phyloP scores from a whole-genome alignment of 2,888 invertebrate genomes.

The Acronicta leporina region DNA sequence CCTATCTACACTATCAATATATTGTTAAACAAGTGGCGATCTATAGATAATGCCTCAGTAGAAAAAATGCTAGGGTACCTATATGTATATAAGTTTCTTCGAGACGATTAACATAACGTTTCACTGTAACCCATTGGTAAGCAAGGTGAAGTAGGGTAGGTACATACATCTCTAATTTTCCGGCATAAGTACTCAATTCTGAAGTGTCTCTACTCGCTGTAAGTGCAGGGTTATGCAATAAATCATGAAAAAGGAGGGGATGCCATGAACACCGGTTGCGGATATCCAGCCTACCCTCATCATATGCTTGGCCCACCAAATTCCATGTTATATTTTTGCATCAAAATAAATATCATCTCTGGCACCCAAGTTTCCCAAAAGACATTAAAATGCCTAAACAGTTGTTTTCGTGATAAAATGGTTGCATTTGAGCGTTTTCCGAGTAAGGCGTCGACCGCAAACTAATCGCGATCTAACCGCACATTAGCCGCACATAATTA shows the following conservation, averaged over 20 bases:
- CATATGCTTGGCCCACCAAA: not conserved
- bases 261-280: not conserved
- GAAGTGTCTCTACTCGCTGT: not conserved
- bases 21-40: no score
- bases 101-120: no score
- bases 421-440: conserved; percentile 41
- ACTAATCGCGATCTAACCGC: conserved; percentile 65
- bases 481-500: conserved; percentile 67
- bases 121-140: no score
- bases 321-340: not conserved
- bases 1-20: no score
- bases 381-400: conserved; percentile 9
- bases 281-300: not conserved
- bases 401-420: conserved; percentile 33
- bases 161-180: no score
- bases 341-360: not conserved
- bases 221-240: conserved; percentile 1
- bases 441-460: conserved; percentile 65
- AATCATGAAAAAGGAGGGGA: not conserved
- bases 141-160: no score
- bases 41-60: no score
- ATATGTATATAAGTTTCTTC: no score
- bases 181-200: not conserved
- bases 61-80: no score
- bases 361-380: conserved; percentile 12